Evolutionary conservation across 2,888 invertebrate genomes (phyloP), one percentile per base, ranked within the genome.

Genomic region (Ernsta delagoae): DNA sequence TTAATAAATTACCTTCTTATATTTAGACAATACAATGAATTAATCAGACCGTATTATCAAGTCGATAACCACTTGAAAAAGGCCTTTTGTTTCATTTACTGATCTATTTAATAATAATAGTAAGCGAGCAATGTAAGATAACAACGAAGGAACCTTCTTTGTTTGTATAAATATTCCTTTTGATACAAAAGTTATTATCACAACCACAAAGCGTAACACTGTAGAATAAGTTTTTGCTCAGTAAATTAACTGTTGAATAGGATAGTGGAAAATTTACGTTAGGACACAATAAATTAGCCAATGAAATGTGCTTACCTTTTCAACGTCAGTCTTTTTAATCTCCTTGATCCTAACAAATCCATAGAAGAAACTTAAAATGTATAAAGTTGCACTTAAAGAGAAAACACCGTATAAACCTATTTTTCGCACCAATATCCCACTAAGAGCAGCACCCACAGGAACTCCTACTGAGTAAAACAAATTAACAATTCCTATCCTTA

Each of bases 391-490:
- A 75, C 97, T 96, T 71, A 97, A 95, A 5, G 96, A 95, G 82
- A 97, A 97, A 11, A 97, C 96, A 57, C 97, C 97, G 79, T 97
- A 97, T 80, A 97, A 96, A 0, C 97, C 97, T 70, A 97, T 96
- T 86, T 96, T 94, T 82, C 94, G 92, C 79, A 95, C 90, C 74
- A 98, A 90, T 65, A 98, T 95, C 0, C 98, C 98, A 81, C 98
- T 98, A 4, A 97, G 91, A 5, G 98, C 97, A 79, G 97, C 96
- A n/a, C 98, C 98, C 8, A 98, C 95, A 0, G 98, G 98, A 68
- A 98, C 96, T 34, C 98, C 98, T 59, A 98, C 90, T 0, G 98
- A 98, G 77, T 97, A 96, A 86, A 98, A 98, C 6, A 98, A 95
- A 88, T 98, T 98, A 73, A 98, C 96, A 64, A 98, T 96, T 36